Evolutionary conservation across 2,888 invertebrate species (phyloP).

Genomic region (Limenitis camilla): DNA sequence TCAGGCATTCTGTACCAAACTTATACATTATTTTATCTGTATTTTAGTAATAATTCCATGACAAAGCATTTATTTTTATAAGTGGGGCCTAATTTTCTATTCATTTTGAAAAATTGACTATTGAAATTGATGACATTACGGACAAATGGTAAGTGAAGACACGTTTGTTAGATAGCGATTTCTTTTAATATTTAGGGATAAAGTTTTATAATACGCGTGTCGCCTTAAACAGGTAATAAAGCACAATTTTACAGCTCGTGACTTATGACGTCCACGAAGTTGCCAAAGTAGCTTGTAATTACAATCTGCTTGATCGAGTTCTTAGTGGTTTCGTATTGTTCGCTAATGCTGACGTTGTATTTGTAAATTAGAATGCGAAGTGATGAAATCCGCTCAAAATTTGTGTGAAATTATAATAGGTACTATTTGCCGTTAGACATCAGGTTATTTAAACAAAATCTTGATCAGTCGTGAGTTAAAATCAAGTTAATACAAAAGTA

Average conservation of each 20-base stretch:
- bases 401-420: conserved; percentile 37
- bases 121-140: too few species aligned
- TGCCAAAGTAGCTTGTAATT: conserved; percentile 70
- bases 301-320: conserved; percentile 10
- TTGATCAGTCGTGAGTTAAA: neutral
- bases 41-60: conserved; percentile 53
- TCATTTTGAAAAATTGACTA: conserved; percentile 24
- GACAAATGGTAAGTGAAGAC: conserved; percentile 10
- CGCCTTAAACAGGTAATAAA: conserved; percentile 26
- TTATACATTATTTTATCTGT: conserved; percentile 37
- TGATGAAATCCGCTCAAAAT: conserved; percentile 43
- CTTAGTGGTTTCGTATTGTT: conserved; percentile 29
- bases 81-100: conserved; percentile 67
- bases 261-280: conserved; percentile 65
- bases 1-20: conserved; percentile 13
- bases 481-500: neutral
- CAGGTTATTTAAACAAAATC: neutral
- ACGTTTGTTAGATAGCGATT: neutral
- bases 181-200: conserved; percentile 3
- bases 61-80: conserved; percentile 65
- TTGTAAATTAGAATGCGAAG: conserved; percentile 3
- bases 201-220: neutral
- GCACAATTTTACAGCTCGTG: conserved; percentile 53
- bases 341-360: conserved; percentile 8
- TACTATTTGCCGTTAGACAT: conserved; percentile 25